Percentiles rank a stretch among this genome's conserved stretches.
These are phyloP conservation scores for Epiblema foenella DNA, from an alignment of 2,888 invertebrate species.

Conservation along the genomic window DNA sequence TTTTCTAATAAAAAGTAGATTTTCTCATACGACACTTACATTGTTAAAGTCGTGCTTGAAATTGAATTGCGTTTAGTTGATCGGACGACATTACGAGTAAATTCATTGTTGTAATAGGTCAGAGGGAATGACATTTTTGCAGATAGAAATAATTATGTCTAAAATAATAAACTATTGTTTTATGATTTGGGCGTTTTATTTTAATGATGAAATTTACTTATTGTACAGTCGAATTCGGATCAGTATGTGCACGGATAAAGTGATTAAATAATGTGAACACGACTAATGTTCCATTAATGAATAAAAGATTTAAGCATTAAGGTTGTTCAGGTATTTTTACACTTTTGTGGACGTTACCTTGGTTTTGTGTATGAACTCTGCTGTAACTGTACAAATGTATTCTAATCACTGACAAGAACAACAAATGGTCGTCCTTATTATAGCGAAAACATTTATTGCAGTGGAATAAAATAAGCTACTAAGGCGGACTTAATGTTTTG, in stretches of 20 bases:
- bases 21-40: slow-evolving; percentile 60
- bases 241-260: too few species aligned
- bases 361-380: too few species aligned
- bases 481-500: too few species aligned
- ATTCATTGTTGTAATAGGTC: slow-evolving; percentile 41
- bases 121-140: slow-evolving; percentile 48
- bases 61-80: slow-evolving; percentile 69
- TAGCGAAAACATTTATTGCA: too few species aligned
- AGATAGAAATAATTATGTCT: slow-evolving; percentile 58
- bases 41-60: slow-evolving; percentile 66
- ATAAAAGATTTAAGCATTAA: too few species aligned
- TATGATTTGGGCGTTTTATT: slow-evolving; percentile 46
- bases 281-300: too few species aligned
- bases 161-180: slow-evolving; percentile 69
- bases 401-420: neutral
- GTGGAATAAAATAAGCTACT: too few species aligned
- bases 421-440: too few species aligned
- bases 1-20: slow-evolving; percentile 77
- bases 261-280: too few species aligned
- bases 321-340: too few species aligned
- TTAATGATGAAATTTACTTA: neutral
- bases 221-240: neutral
- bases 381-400: neutral
- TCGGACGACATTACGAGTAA: slow-evolving; percentile 44
- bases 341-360: too few species aligned